Conservation (phyloP, 2,888 invertebrate species). For the Polymixis flavicincta region DNA sequence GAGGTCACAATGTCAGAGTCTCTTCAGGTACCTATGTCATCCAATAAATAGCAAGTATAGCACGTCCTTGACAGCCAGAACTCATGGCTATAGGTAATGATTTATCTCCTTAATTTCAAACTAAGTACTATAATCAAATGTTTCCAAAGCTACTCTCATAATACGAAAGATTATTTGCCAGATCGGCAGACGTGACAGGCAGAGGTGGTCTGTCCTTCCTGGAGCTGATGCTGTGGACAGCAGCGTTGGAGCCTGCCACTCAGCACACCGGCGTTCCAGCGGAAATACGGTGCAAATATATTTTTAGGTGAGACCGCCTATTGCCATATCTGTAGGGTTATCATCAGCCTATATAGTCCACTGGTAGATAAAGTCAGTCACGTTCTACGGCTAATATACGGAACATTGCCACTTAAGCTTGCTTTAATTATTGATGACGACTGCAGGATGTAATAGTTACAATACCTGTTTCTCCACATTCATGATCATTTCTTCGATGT, state of each 20-base stretch:
- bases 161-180: conserved; percentile 60
- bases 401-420: background rate
- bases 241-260: conserved; percentile 92
- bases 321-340: background rate
- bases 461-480: background rate
- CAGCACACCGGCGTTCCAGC: conserved; percentile 92
- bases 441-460: background rate
- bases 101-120: background rate
- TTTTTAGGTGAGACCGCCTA: conserved; percentile 88
- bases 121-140: background rate
- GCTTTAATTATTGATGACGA: background rate
- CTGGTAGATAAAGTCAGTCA: background rate
- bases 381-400: background rate
- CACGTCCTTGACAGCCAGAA: background rate
- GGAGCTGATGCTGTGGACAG: conserved; percentile 91
- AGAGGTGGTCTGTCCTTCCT: conserved; percentile 89
- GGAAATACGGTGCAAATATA: conserved; percentile 93
- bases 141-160: background rate
- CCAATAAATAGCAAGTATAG: background rate
- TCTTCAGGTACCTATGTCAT: conserved; percentile 84
- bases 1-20: conserved; percentile 79
- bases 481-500: background rate
- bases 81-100: background rate
- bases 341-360: background rate
- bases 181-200: conserved; percentile 90